phyloP scores from a whole-genome alignment of 1,140 invertebrate species.

The Brachionus manjavacas region DNA sequence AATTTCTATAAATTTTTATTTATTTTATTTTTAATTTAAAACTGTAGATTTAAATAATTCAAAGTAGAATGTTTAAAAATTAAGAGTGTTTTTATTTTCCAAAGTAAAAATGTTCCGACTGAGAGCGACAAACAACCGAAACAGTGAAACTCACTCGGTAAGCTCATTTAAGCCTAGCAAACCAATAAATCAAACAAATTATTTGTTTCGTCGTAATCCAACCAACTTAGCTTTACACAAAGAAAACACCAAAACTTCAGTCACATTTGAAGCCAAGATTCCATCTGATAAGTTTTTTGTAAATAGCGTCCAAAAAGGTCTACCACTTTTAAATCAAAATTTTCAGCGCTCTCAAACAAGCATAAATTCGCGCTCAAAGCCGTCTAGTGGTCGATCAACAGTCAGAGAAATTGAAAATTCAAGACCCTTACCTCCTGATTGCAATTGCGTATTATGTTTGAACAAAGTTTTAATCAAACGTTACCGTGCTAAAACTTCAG shows the following conservation, averaged over 20 bases:
- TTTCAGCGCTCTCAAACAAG: background rate
- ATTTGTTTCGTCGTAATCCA: conserved; percentile 11
- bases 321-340: background rate
- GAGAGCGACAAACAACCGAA: background rate
- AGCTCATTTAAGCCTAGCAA: conserved; percentile 21
- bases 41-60: background rate
- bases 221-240: background rate
- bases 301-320: background rate
- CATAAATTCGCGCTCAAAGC: background rate
- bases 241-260: background rate
- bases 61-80: background rate
- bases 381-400: background rate
- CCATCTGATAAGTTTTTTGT: background rate
- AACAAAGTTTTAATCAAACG: background rate
- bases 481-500: background rate
- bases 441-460: conserved; percentile 12
- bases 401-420: background rate
- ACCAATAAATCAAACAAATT: conserved; percentile 32
- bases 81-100: background rate
- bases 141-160: background rate
- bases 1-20: conserved; percentile 13
- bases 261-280: background rate
- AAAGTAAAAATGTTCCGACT: conserved; percentile 7
- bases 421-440: background rate
- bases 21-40: conserved; percentile 14